These are phyloP conservation scores for Xenotilapia longispinis DNA, from an alignment of 2,113 vertebrate species.

Conservation along the genomic window DNA sequence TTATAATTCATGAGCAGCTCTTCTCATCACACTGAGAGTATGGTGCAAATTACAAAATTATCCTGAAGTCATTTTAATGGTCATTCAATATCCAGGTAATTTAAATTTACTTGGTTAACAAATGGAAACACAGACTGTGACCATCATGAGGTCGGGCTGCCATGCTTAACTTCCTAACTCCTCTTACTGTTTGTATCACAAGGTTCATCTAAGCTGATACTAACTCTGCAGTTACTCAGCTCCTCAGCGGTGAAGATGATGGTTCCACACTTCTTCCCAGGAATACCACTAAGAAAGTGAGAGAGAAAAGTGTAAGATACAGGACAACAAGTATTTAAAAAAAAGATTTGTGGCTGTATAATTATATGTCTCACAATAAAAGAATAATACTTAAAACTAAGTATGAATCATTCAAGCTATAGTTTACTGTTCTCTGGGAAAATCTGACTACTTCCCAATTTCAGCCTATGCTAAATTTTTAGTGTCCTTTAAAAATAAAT, in stretches of 20 bases:
- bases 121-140: background rate
- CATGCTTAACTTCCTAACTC: background rate
- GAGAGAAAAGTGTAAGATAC: background rate
- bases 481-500: background rate
- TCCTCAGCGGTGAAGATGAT: slow-evolving; percentile 56
- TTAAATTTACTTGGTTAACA: background rate
- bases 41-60: background rate
- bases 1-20: background rate
- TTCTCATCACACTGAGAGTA: background rate
- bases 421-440: background rate
- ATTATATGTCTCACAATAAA: background rate
- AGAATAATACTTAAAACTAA: background rate
- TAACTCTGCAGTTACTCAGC: slow-evolving; percentile 57
- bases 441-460: background rate
- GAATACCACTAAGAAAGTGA: slow-evolving; percentile 41
- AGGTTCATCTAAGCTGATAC: background rate
- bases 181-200: background rate
- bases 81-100: background rate
- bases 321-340: background rate
- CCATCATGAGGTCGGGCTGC: background rate
- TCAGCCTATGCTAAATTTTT: accelerated
- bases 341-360: background rate
- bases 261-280: slow-evolving; percentile 53
- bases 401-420: background rate
- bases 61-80: background rate